These are phyloP conservation scores for Falco novaeseelandiae DNA, from an alignment of 2,797 vertebrate species.

Conservation along the genomic window DNA sequence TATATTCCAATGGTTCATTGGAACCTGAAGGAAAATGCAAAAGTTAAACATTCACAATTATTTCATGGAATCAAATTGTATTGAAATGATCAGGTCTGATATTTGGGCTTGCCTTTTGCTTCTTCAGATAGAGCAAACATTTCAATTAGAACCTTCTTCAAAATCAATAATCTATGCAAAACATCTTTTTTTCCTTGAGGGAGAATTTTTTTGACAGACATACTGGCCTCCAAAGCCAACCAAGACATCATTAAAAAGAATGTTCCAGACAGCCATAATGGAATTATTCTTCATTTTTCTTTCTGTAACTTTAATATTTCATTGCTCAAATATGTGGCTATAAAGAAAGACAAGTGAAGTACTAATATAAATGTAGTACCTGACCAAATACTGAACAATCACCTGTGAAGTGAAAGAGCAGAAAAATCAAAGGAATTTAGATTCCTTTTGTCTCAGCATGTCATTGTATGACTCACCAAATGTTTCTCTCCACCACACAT, in stretches of 20 bases:
- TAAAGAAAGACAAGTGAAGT: neutral
- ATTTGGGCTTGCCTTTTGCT: neutral
- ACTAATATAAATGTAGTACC: neutral
- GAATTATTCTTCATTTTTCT: neutral
- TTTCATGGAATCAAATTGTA: neutral
- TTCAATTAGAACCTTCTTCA: neutral
- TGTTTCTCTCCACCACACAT: neutral
- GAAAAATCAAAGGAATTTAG: constrained; percentile 3
- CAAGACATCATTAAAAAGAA: neutral
- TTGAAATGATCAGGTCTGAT: neutral
- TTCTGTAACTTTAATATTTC: neutral
- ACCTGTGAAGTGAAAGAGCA: neutral
- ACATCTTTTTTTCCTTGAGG: neutral
- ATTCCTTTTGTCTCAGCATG: constrained; percentile 7
- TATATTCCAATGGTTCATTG: neutral
- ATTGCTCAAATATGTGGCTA: neutral
- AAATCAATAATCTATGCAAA: neutral
- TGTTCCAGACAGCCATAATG: neutral
- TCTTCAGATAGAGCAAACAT: neutral
- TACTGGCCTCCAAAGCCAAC: neutral
- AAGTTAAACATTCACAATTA: neutral
- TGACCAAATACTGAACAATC: neutral
- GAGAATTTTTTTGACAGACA: neutral
- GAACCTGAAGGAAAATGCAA: neutral
- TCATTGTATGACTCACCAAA: constrained; percentile 49